Evolutionary conservation across 2,888 invertebrate genomes (phyloP).

Genomic region (Macrophya annulata): DNA sequence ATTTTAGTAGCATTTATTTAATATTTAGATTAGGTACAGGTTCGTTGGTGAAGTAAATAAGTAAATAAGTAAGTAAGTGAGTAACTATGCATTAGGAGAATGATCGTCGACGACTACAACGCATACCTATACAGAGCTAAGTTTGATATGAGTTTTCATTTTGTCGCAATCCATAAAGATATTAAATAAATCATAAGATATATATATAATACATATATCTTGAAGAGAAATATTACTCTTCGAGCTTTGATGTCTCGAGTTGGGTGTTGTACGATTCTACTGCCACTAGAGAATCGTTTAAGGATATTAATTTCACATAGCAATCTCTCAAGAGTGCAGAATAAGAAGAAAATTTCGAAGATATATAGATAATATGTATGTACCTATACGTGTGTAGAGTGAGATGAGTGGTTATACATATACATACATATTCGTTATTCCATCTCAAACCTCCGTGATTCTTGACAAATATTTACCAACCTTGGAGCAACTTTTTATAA

Average conservation of each 20-base stretch:
- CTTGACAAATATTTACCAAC: conserved; percentile 32
- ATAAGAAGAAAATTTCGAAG: background rate
- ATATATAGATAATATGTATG: background rate
- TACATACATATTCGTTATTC: background rate
- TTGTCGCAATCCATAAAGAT: background rate
- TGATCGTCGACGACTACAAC: background rate
- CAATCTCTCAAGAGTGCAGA: background rate
- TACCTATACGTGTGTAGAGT: background rate
- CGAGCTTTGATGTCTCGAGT: background rate
- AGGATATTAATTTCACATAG: conserved; percentile 29
- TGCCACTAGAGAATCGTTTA: conserved; percentile 16
- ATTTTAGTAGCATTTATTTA: too few species aligned
- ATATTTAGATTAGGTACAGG: too few species aligned
- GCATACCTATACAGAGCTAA: background rate
- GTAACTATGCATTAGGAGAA: background rate
- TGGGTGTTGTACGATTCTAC: background rate
- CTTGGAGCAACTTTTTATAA: background rate
- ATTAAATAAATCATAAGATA: too few species aligned
- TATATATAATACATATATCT: background rate
- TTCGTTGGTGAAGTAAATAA: too few species aligned
- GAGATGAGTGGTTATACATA: background rate
- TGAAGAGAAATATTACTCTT: background rate
- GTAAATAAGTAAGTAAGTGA: too few species aligned
- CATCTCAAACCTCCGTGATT: background rate
- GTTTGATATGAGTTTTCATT: background rate